phyloP scores from a whole-genome alignment of 1,140 invertebrate species.

The Ylistrum balloti region DNA sequence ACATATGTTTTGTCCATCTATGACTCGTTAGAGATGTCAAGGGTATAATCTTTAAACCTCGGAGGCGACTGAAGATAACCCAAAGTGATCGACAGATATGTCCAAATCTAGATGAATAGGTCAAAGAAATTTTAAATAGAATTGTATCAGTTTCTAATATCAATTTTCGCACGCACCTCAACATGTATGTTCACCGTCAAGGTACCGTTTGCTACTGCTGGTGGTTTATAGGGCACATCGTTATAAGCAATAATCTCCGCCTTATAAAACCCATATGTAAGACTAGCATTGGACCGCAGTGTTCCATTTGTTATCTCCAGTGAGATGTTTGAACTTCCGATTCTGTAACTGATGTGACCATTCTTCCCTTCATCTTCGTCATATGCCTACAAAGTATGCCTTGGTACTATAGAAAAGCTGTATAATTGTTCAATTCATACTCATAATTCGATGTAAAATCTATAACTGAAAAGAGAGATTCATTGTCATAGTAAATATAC shows the following conservation, averaged over 20 bases:
- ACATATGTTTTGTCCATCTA: too few species aligned
- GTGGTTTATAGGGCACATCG: background rate
- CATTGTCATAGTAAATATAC: too few species aligned
- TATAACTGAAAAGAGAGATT: too few species aligned
- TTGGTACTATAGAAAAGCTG: too few species aligned
- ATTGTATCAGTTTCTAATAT: background rate
- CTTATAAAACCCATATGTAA: background rate
- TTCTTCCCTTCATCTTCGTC: background rate
- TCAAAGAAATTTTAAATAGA: too few species aligned
- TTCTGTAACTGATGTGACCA: background rate
- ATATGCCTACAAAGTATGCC: background rate
- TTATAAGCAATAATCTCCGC: background rate
- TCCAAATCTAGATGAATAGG: too few species aligned
- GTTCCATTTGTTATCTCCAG: background rate
- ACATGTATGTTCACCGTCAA: background rate
- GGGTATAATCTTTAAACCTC: too few species aligned
- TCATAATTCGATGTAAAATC: too few species aligned
- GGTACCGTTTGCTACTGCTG: background rate
- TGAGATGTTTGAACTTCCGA: background rate
- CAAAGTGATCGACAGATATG: too few species aligned
- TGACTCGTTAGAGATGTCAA: too few species aligned
- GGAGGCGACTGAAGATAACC: too few species aligned
- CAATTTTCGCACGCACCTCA: background rate
- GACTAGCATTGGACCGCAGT: background rate
- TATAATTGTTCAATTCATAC: too few species aligned